Conservation (phyloP, 2,797 vertebrate species). For the Parambassis ranga region DNA sequence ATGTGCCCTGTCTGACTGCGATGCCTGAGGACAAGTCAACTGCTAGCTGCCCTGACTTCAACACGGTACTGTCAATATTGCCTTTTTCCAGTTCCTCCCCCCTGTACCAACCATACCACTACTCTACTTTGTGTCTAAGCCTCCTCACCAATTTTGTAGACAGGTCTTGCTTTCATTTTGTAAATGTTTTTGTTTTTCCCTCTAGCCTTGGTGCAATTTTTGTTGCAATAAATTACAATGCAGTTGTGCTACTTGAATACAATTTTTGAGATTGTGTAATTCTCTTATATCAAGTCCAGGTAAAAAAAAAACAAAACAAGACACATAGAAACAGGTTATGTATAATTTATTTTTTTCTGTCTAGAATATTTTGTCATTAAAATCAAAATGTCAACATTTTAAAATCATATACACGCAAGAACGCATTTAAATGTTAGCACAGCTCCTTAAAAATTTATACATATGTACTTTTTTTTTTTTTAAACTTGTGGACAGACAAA, state of each 20-base stretch:
- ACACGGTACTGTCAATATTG: conserved; percentile 74
- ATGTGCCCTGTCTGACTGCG: conserved; percentile 78
- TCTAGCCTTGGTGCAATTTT: conserved; percentile 81
- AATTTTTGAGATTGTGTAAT: neutral
- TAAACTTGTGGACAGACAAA: conserved; percentile 81
- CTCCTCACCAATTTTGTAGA: conserved; percentile 71
- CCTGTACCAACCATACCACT: conserved; percentile 77
- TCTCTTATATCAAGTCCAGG: neutral
- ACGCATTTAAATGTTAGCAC: conserved; percentile 92
- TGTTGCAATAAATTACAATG: conserved; percentile 82
- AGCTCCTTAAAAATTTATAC: conserved; percentile 94
- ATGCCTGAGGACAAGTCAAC: conserved; percentile 71
- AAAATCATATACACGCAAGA: conserved; percentile 96
- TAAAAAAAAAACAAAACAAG: neutral
- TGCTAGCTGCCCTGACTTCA: conserved; percentile 81
- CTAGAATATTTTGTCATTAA: conserved; percentile 85
- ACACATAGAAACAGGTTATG: conserved; percentile 65
- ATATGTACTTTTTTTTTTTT: conserved; percentile 88
- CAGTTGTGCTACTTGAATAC: conserved; percentile 79
- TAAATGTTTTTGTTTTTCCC: conserved; percentile 71
- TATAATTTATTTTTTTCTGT: conserved; percentile 82
- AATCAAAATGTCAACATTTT: conserved; percentile 94
- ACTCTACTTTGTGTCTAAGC: conserved; percentile 65
- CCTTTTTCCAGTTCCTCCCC: conserved; percentile 14
- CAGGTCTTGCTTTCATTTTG: conserved; percentile 69